Evolutionary conservation across 2,888 invertebrate genomes (phyloP), one percentile per base, ranked within the genome.

Genomic region (Merodon equestris): DNA sequence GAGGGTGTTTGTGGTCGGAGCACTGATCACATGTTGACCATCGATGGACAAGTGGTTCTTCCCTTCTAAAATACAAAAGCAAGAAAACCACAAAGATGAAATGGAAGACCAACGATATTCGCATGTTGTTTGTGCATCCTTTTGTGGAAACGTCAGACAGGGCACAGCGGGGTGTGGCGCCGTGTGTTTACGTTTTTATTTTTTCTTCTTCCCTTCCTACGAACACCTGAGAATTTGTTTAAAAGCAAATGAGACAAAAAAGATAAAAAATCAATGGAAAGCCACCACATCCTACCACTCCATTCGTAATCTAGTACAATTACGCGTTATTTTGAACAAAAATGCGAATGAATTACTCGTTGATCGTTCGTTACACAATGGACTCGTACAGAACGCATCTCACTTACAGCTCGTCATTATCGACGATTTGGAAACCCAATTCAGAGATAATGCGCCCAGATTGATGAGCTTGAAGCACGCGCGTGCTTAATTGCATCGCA

Each of bases 161-260:
- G 12, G 17, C 74, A 45, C 82, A 76, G 81, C 75, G 56, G 82
- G 82, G 66, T 61, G 66, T 81, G 82, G 82, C 82, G 82, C 82
- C 82, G 63, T 12, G 27, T 4, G 7, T 27, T 4, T 27, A 27
- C 7, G 27, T n/a, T n/a, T n/a, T n/a, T 13, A 18, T 45, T n/a
- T 34, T 48, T 53, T 44, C n/a, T n/a, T n/a, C n/a, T n/a, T n/a
- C n/a, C n/a, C n/a, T n/a, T n/a, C n/a, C n/a, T n/a, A 50, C 19
- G 60, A 66, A 67, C 81, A 81, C 76, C 76, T 77, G 68, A 72
- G 47, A 10, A 70, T 74, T 75, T 48, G 3, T 27, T 27, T 7
- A n/a, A n/a, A n/a, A n/a, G n/a, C n/a, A n/a, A n/a, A n/a, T 27
- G 3, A 27, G 2, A 27, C 2, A 2, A 27, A 27, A 27, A 27